Percentiles rank a stretch among this genome's conserved stretches.
phyloP scores from a whole-genome alignment of 1,140 invertebrate species.

The Zaprionus inermis region DNA sequence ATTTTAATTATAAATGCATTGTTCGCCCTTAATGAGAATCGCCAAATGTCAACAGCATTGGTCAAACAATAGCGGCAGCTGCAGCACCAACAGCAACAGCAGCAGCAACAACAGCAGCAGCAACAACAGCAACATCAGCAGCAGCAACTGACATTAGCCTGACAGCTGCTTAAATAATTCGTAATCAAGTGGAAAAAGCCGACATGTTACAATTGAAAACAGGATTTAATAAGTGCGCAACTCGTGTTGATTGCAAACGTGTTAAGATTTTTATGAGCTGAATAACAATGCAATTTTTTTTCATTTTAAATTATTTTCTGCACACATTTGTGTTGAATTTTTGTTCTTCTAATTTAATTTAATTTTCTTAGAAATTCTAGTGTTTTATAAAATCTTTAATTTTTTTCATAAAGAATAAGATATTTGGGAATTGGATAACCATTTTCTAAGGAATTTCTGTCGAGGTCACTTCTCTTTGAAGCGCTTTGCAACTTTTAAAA shows the following conservation, averaged over 20 bases:
- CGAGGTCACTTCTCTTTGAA: not conserved
- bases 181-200: constrained; percentile 32
- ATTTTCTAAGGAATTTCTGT: too few relatives aligned
- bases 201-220: constrained; percentile 21
- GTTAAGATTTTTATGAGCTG: not conserved
- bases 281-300: not conserved
- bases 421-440: too few relatives aligned
- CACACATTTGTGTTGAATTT: not conserved
- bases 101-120: not conserved
- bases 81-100: constrained; percentile 15
- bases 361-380: not conserved
- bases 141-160: constrained; percentile 14
- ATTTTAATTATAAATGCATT: constrained; percentile 57
- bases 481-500: not conserved
- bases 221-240: not conserved
- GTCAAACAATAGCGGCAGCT: constrained; percentile 27
- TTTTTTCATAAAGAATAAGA: not conserved
- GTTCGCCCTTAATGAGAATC: constrained; percentile 45
- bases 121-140: constrained; percentile 14
- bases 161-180: constrained; percentile 36
- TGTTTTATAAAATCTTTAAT: too few relatives aligned
- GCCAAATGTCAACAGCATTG: constrained; percentile 46
- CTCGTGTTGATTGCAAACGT: not conserved
- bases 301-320: not conserved
- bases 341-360: too few relatives aligned